phyloP scores from a whole-genome alignment of 2,797 vertebrate genomes.

The Dallia pectoralis region DNA sequence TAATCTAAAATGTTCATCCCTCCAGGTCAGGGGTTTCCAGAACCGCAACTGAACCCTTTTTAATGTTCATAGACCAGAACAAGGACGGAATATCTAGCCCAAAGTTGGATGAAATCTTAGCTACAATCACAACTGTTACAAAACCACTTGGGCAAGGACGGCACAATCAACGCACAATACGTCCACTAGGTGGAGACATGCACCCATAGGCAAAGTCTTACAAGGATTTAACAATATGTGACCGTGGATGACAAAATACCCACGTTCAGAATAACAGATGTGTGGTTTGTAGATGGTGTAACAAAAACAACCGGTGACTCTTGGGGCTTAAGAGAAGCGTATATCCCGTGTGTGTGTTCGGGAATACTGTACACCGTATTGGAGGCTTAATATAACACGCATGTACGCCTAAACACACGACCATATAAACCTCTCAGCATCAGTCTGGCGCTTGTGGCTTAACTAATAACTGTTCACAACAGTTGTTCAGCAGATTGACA shows the following conservation, averaged over 20 bases:
- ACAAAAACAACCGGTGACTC: not conserved
- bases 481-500: not conserved
- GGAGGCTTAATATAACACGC: not conserved
- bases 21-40: too few relatives aligned
- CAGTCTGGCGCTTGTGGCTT: not conserved
- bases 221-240: not conserved
- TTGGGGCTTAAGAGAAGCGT: not conserved
- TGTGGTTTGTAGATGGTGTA: not conserved
- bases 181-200: slow-evolving; percentile 50
- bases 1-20: too few relatives aligned
- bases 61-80: too few relatives aligned
- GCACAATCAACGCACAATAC: not conserved
- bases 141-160: not conserved
- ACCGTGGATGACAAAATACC: not conserved
- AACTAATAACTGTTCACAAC: not conserved
- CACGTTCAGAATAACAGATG: not conserved
- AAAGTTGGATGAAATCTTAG: not conserved
- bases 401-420: not conserved
- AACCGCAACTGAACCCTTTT: too few relatives aligned
- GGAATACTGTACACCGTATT: not conserved
- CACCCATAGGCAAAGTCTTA: not conserved
- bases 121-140: not conserved
- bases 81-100: not conserved
- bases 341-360: not conserved
- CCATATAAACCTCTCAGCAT: not conserved